Evolutionary conservation across 2,797 vertebrate species (phyloP).

Genomic region (Botia almorhae): DNA sequence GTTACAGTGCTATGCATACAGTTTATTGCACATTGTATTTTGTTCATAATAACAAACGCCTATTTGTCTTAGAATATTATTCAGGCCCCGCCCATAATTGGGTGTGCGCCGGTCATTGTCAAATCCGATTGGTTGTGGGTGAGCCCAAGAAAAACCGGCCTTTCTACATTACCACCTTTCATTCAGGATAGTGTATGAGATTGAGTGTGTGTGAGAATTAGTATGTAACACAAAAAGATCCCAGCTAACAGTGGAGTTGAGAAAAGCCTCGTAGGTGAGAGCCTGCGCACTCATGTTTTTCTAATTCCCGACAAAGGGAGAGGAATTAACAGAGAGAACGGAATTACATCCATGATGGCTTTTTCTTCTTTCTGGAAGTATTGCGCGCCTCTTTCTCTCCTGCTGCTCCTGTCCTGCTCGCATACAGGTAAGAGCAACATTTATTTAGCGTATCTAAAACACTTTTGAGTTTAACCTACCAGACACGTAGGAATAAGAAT

Average conservation of each 20-base stretch:
- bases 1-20: not conserved
- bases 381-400: constrained; percentile 72
- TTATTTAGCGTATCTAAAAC: not conserved
- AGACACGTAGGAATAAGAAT: not conserved
- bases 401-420: constrained; percentile 68
- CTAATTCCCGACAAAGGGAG: constrained; percentile 68
- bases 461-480: constrained; percentile 26
- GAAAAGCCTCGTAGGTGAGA: constrained; percentile 64
- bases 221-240: constrained; percentile 66
- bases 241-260: constrained; percentile 54
- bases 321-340: constrained; percentile 65
- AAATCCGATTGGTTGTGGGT: constrained; percentile 69
- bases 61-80: constrained; percentile 20
- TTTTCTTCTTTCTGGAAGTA: constrained; percentile 75
- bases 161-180: constrained; percentile 54
- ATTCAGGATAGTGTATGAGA: constrained; percentile 47
- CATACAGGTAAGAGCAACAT: constrained; percentile 76
- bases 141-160: constrained; percentile 69
- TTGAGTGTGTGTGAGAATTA: constrained; percentile 61
- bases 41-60: constrained; percentile 8
- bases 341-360: constrained; percentile 74
- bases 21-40: not conserved
- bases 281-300: constrained; percentile 75
- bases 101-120: constrained; percentile 69
- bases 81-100: constrained; percentile 61